Conservation (phyloP, 2,113 vertebrate genomes). For the Podilymbus podiceps region DNA sequence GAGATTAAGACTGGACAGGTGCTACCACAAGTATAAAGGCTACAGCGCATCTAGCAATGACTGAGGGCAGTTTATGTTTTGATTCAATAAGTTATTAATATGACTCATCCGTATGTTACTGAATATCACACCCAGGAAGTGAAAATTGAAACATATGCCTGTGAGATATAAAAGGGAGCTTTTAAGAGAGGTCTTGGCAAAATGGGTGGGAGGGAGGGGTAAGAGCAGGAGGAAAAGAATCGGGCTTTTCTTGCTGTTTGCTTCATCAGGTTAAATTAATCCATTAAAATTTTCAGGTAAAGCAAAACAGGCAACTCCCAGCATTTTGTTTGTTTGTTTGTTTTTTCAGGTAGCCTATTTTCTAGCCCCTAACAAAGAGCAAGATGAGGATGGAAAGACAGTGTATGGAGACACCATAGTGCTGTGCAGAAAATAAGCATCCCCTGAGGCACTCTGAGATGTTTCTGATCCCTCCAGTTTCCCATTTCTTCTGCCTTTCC, state of each 20-base stretch:
- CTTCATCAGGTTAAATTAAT: background rate
- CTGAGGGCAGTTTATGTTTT: constrained; percentile 27
- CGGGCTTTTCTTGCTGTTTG: background rate
- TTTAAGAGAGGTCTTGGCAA: constrained; percentile 15
- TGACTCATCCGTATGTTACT: constrained; percentile 38
- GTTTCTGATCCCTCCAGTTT: background rate
- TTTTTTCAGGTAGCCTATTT: background rate
- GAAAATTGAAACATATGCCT: constrained; percentile 64
- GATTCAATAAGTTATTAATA: constrained; percentile 48
- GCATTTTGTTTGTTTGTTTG: background rate
- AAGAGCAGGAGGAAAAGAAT: background rate
- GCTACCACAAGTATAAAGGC: background rate
- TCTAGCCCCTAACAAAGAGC: background rate
- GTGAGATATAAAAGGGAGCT: constrained; percentile 40
- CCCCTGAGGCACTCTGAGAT: background rate
- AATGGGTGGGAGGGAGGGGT: background rate
- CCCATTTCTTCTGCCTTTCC: background rate
- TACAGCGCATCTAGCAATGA: background rate
- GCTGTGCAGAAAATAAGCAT: background rate
- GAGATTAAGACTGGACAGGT: background rate
- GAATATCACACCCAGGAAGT: constrained; percentile 49
- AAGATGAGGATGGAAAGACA: background rate
- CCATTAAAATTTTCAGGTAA: background rate
- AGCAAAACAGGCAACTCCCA: background rate
- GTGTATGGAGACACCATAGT: background rate